phyloP scores from a whole-genome alignment of 2,113 vertebrate genomes.

The human region GRCh38 chr3:30725501-30726000 shows the following conservation, averaged over 20 bases:
- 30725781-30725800: neutral
- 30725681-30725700: neutral
- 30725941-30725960: neutral
- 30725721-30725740: neutral
- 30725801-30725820: neutral
- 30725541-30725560: neutral
- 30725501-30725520: neutral
- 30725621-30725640: no score
- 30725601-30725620: neutral
- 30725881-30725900: neutral
- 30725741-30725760: neutral
- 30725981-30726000: neutral
- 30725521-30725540: neutral
- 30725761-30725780: constrained; percentile 1
- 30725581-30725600: neutral
- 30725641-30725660: neutral
- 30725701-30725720: neutral
- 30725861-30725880: neutral
- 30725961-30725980: neutral
- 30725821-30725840: neutral
- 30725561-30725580: neutral
- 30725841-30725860: neutral
- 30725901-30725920: neutral
- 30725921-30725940: neutral
- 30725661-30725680: neutral